Conservation (phyloP, 2,797 vertebrate species). For the Masticophis lateralis region DNA sequence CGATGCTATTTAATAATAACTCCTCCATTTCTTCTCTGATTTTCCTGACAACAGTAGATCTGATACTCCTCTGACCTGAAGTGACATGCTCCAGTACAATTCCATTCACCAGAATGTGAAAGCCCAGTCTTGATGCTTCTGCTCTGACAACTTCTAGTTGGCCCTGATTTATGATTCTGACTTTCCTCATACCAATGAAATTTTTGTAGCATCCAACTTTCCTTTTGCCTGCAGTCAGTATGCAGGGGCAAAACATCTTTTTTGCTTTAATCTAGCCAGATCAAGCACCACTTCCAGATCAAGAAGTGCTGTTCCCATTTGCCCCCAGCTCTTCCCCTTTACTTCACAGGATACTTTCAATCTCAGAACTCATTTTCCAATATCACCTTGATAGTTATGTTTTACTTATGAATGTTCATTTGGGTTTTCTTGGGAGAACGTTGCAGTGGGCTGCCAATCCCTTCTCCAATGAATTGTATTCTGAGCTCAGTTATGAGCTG, state of each 20-base stretch:
- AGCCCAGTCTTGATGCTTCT: background rate
- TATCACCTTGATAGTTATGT: background rate
- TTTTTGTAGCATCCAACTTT: background rate
- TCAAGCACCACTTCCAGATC: background rate
- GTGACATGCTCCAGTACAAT: background rate
- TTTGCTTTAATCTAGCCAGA: background rate
- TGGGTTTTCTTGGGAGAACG: background rate
- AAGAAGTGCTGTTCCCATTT: background rate
- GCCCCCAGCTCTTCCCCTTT: background rate
- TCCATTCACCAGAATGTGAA: background rate
- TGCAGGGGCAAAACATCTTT: background rate
- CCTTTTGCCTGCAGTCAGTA: background rate
- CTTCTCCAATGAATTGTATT: background rate
- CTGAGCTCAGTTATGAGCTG: background rate
- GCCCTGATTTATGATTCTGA: background rate
- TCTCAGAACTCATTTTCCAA: background rate
- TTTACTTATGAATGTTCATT: background rate
- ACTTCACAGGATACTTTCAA: background rate
- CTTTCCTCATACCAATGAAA: background rate
- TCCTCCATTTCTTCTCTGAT: background rate
- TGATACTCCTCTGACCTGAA: background rate
- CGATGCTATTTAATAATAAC: background rate
- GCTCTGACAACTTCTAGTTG: background rate
- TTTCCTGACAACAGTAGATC: background rate
- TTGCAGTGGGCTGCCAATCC: background rate